Evolutionary conservation across 2,113 vertebrate species (phyloP), one percentile per base, ranked within the genome.

Genomic region (Amazona vittata): DNA sequence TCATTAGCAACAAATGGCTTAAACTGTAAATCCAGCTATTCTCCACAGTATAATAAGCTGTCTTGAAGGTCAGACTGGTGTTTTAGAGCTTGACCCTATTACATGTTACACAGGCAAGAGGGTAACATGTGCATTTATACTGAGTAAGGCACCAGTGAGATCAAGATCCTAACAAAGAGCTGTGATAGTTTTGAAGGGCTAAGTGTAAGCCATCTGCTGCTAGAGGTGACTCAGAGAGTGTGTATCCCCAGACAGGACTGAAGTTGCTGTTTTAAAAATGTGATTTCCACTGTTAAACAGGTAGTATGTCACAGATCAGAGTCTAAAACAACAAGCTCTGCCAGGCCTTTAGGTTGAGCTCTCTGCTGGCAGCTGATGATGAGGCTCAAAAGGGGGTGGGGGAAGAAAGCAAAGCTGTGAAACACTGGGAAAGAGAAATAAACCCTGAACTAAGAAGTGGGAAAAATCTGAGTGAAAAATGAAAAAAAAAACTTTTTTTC

Each of bases 401-500:
- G 17, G 16, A 46, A 71, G 69, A 44, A 68, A 24, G 29, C 28
- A 19, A 71, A 71, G n/a, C 57, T 35, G 21, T 59, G 57, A 59
- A 67, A 52, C 33, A 44, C 46, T 44, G 18, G 26, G 21, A 44
- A 59, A 59, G 24, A 12, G 57, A 79, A 79, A 83, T 24, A 53
- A 79, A 24, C 25, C 29, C 77, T 79, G 49, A 64, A 43, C 17
- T 52, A 79, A 52, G 55, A 46, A 26, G 15, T 64, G 11, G 62
- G 49, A 70, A 74, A 80, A 47, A 13, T 53, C 46, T 11, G 31
- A 68, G 12, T 70, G 46, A 53, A 87, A 95, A 90, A 60, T 60
- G 5, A 44, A 53, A 70, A 37, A 60, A 11, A 22, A 0, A 3
- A 0, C 0, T 4, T 3, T 47, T 76, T n/a, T 15, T 15, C 57